phyloP scores from a whole-genome alignment of 2,797 vertebrate species.

The Catharus ustulatus region DNA sequence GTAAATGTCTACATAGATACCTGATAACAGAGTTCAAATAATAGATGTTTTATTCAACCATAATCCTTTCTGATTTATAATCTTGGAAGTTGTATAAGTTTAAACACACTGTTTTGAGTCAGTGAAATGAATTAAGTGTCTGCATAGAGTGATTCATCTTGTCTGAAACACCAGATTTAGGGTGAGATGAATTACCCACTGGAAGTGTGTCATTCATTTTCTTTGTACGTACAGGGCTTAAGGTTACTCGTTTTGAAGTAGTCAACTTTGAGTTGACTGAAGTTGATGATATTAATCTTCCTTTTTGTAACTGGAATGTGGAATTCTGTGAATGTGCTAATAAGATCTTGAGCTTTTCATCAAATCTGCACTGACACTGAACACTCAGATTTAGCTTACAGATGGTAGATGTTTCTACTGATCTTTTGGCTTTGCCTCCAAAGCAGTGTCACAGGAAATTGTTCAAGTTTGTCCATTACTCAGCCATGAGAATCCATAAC shows the following conservation, averaged over 20 bases:
- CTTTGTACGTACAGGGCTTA: neutral
- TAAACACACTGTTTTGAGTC: neutral
- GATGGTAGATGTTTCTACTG: neutral
- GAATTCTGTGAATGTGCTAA: neutral
- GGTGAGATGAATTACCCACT: neutral
- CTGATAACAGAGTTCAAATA: neutral
- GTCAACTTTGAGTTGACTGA: neutral
- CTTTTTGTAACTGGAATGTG: neutral
- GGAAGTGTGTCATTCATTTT: neutral
- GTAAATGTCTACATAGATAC: neutral
- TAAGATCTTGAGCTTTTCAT: neutral
- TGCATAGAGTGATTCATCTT: slow-evolving; percentile 17
- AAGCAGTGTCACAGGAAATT: neutral
- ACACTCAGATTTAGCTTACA: neutral
- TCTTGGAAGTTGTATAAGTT: neutral
- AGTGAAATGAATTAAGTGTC: slow-evolving; percentile 7
- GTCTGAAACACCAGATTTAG: neutral
- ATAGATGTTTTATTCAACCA: neutral
- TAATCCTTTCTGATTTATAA: neutral
- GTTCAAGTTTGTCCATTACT: neutral
- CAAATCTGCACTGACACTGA: neutral
- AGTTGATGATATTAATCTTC: slow-evolving; percentile 22
- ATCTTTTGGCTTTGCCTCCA: neutral
- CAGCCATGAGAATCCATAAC: neutral
- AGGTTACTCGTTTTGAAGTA: neutral